phyloP scores from a whole-genome alignment of 2,888 invertebrate species.

The Ophioninae sp. region DNA sequence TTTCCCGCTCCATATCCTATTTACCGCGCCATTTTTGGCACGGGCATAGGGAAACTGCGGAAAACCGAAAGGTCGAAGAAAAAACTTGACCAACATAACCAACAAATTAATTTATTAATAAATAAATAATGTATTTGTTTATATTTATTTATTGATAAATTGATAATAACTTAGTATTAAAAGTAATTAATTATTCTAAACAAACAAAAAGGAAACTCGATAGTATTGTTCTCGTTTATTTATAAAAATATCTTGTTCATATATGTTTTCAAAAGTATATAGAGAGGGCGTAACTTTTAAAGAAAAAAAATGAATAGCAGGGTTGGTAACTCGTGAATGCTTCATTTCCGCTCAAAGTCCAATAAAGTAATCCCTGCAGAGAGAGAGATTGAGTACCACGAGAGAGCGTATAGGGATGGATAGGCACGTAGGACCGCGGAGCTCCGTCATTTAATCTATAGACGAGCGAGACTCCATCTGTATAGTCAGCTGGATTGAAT shows the following conservation, averaged over 20 bases:
- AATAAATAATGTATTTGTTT: too few species aligned
- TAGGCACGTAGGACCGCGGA: conserved; percentile 39
- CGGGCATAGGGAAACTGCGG: too few species aligned
- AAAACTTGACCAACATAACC: too few species aligned
- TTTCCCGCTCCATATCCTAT: too few species aligned
- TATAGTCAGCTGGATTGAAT: conserved; percentile 28
- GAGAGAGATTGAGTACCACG: not conserved
- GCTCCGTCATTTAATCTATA: conserved; percentile 42
- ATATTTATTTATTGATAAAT: too few species aligned
- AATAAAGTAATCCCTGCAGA: conserved; percentile 28
- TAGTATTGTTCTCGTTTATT: not conserved
- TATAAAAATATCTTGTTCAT: too few species aligned
- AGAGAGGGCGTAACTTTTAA: not conserved
- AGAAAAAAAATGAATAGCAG: not conserved
- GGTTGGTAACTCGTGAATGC: not conserved
- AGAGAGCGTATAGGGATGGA: conserved; percentile 21
- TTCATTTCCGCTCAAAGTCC: conserved; percentile 26
- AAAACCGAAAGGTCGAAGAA: too few species aligned
- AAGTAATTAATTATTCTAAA: too few species aligned
- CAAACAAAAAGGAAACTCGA: too few species aligned
- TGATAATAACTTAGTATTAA: too few species aligned
- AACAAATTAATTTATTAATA: too few species aligned
- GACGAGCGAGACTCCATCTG: conserved; percentile 4
- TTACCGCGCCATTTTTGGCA: too few species aligned
- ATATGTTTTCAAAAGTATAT: not conserved